Percentiles rank a stretch among this genome's conserved stretches.
Conservation (phyloP, 2,888 invertebrate species). For the Linnaemya vulpina region DNA sequence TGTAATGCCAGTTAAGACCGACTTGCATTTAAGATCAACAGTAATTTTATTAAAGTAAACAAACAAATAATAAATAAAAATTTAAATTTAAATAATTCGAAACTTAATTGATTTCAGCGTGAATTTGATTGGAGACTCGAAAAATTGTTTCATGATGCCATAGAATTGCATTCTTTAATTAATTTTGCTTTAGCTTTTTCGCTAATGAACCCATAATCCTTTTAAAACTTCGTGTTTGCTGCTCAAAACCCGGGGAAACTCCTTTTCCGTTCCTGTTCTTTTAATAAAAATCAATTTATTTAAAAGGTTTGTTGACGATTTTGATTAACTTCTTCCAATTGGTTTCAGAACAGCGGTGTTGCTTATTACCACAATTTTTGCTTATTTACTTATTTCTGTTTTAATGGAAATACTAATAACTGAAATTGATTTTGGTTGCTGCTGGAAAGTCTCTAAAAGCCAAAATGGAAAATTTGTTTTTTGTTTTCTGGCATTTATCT, state of each 20-base stretch:
- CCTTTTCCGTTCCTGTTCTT: neutral
- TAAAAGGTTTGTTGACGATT: conserved; percentile 61
- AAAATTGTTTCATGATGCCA: too few relatives aligned
- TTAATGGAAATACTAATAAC: conserved; percentile 65
- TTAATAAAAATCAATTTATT: conserved; percentile 59
- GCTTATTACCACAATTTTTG: conserved; percentile 44
- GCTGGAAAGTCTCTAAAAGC: conserved; percentile 33
- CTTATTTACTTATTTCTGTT: neutral
- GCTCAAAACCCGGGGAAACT: neutral
- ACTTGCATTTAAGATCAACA: neutral
- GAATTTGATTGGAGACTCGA: too few relatives aligned
- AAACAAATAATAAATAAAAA: neutral
- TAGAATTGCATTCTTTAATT: neutral
- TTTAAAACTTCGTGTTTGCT: neutral
- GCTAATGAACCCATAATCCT: neutral
- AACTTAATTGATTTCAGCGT: too few relatives aligned
- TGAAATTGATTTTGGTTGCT: conserved; percentile 66
- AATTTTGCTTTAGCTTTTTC: neutral
- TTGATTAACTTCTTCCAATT: conserved; percentile 28
- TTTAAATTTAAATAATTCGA: neutral
- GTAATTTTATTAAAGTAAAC: neutral
- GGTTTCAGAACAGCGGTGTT: conserved; percentile 37
- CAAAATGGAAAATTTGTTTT: conserved; percentile 24
- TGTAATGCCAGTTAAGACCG: conserved; percentile 8
- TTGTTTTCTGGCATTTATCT: conserved; percentile 62